Evolutionary conservation across 2,888 invertebrate genomes (phyloP), one percentile per base, ranked within the genome.

Genomic region (Protophormia terraenovae): DNA sequence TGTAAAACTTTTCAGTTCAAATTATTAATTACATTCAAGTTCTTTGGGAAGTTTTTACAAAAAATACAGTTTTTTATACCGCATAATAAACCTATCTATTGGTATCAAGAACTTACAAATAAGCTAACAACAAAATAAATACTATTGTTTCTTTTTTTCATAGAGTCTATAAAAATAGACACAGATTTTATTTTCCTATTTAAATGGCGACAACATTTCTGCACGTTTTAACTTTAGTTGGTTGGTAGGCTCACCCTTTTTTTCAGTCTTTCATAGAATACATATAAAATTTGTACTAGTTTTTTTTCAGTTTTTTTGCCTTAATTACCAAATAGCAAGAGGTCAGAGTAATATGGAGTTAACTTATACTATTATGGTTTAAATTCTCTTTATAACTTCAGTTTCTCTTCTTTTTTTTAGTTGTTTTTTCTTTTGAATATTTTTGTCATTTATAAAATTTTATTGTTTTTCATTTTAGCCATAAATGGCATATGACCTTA

Each of bases 401-500:
- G 14, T 29, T 66, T 76, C 41, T 32, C 35, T 45, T 64, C 2
- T 4, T 38, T 19, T 14, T 19, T 58, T 0, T n/a, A n/a, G n/a
- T n/a, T n/a, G n/a, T 50, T 16, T 53, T 55, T 41, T 29, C 8
- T 0, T 22, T 22, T 5, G 19, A 1, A 6, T n/a, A 35, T 35
- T 35, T 67, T 47, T 69, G 47, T 50, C 35, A 69, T 27, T 50
- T 78, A 16, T 69, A 8, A 24, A 71, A n/a, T 66, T 41, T 62
- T 55, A 24, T 45, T 71, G n/a, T 60, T 60, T n/a, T 62, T 78
- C 27, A 72, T 64, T 32, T 72, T 80, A 55, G 41, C 66, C 73
- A 72, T 35, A 66, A 55, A 66, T 80, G 53, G 60, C 32, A 41
- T 50, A 35, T 73, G 72, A 73, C 80, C 80, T 73, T 72, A 80